Evolutionary conservation across 1,140 invertebrate genomes (phyloP).

Genomic region (Polypedilum vanderplanki): DNA sequence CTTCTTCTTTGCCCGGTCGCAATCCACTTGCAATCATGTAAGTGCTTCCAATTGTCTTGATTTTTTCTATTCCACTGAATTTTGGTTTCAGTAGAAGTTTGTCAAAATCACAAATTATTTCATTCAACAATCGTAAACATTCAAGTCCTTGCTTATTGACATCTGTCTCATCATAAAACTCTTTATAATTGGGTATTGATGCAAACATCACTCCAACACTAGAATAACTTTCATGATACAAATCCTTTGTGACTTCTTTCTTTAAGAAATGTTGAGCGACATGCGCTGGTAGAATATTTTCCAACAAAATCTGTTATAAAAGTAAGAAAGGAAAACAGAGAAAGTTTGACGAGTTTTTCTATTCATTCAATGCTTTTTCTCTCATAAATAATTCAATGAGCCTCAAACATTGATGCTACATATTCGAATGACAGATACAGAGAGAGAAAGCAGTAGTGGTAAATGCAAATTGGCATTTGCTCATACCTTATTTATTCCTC

Average conservation of each 20-base stretch:
- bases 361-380: background rate
- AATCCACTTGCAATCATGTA: slow-evolving; percentile 97
- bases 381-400: no score
- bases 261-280: slow-evolving; percentile 88
- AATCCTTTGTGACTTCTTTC: slow-evolving; percentile 53
- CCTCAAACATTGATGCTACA: no score
- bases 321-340: no score
- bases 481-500: slow-evolving; percentile 81
- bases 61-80: slow-evolving; percentile 95
- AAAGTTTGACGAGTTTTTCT: background rate
- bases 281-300: slow-evolving; percentile 96
- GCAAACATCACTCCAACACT: slow-evolving; percentile 97
- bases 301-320: slow-evolving; percentile 64
- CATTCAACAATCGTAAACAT: slow-evolving; percentile 88
- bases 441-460: no score
- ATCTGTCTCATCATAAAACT: slow-evolving; percentile 96
- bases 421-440: no score
- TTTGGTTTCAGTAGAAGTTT: slow-evolving; percentile 92
- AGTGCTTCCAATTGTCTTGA: slow-evolving; percentile 97
- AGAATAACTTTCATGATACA: slow-evolving; percentile 91
- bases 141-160: slow-evolving; percentile 95
- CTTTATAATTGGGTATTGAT: slow-evolving; percentile 97
- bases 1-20: slow-evolving; percentile 75
- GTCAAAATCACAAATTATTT: slow-evolving; percentile 98
- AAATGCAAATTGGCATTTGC: no score